A percentile compares a stretch with the other conserved stretches of the same genome.
These are phyloP conservation scores for Syngnathoides biaculeatus DNA, from an alignment of 2,113 vertebrate genomes.

Conservation along the genomic window DNA sequence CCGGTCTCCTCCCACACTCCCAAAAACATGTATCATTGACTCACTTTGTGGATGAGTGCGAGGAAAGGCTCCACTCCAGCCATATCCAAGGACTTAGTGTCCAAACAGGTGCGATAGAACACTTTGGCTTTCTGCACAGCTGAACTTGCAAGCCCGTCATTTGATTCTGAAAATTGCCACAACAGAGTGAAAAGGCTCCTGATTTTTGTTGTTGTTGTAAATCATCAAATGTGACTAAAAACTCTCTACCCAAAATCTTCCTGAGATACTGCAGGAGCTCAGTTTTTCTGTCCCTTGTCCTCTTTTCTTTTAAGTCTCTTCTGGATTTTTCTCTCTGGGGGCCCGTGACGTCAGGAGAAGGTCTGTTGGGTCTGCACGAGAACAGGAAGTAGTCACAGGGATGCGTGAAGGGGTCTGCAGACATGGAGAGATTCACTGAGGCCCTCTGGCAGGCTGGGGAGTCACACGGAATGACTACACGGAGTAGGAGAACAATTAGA, in stretches of 20 bases:
- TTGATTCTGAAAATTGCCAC: conserved; percentile 59
- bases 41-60: conserved; percentile 80
- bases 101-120: conserved; percentile 85
- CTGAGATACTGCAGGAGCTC: conserved; percentile 57
- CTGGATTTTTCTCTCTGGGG: conserved; percentile 11
- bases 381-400: conserved; percentile 76
- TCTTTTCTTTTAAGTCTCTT: conserved; percentile 16
- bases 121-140: conserved; percentile 77
- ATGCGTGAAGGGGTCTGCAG: conserved; percentile 70
- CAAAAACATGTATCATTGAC: neutral
- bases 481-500: conserved; percentile 22
- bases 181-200: neutral
- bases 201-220: neutral
- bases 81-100: conserved; percentile 72
- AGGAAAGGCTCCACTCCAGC: conserved; percentile 76
- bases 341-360: conserved; percentile 9
- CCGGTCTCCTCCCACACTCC: no score
- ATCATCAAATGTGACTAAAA: neutral
- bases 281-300: conserved; percentile 50
- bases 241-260: conserved; percentile 63
- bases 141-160: conserved; percentile 32
- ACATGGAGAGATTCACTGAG: conserved; percentile 55
- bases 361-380: conserved; percentile 61
- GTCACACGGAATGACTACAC: conserved; percentile 57
- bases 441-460: conserved; percentile 61